These are phyloP conservation scores for Elephantulus edwardii DNA, from an alignment of 2,113 vertebrate species.

Conservation along the genomic window DNA sequence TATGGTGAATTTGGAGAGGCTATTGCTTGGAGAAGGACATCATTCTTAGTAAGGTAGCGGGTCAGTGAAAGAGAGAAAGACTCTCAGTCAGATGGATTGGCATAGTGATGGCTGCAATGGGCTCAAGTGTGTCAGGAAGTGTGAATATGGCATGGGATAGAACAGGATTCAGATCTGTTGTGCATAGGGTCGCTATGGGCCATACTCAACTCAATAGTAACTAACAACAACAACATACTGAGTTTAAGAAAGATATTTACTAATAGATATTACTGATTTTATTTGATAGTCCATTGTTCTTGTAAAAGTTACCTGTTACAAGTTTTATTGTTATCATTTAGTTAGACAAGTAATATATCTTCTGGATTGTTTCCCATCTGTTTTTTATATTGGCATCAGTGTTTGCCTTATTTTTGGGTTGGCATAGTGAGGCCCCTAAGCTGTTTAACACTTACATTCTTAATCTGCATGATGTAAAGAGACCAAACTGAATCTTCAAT, in stretches of 20 bases:
- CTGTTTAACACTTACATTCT: constrained; percentile 42
- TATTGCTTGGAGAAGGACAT: too few species aligned
- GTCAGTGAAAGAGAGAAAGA: too few species aligned
- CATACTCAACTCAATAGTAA: too few species aligned
- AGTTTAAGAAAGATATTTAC: constrained; percentile 52
- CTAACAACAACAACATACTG: too few species aligned
- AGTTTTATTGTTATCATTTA: constrained; percentile 58
- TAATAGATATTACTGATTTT: constrained; percentile 50
- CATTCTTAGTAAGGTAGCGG: too few species aligned
- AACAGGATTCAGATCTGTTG: too few species aligned
- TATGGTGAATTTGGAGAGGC: too few species aligned
- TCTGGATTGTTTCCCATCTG: constrained; percentile 60
- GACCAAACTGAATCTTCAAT: neutral
- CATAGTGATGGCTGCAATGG: too few species aligned
- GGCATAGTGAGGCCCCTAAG: constrained; percentile 12
- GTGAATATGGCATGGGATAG: too few species aligned
- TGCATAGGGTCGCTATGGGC: too few species aligned
- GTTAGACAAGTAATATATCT: constrained; percentile 26
- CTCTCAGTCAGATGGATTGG: too few species aligned
- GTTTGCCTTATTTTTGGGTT: constrained; percentile 48
- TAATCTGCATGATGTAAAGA: constrained; percentile 40
- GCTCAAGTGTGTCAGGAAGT: too few species aligned
- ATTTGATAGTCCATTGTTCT: constrained; percentile 18
- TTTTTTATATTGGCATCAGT: constrained; percentile 55
- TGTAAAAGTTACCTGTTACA: constrained; percentile 39